phyloP scores from a whole-genome alignment of 2,113 vertebrate genomes.

The Anseranas semipalmata region DNA sequence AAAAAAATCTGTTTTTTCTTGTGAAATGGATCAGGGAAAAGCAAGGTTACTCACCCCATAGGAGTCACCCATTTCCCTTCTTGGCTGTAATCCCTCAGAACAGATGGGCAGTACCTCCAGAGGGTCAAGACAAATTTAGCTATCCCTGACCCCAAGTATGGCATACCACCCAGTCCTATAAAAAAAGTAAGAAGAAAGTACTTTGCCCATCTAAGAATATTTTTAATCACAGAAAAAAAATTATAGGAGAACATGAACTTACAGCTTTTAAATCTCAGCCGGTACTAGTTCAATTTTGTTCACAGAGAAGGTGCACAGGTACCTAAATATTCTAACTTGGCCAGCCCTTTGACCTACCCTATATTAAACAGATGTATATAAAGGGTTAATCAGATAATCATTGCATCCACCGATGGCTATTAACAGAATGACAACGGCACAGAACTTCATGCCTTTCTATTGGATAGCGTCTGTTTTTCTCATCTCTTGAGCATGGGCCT shows the following conservation, averaged over 20 bases:
- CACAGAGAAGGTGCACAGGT: background rate
- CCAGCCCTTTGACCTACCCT: background rate
- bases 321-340: background rate
- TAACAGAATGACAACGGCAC: background rate
- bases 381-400: background rate
- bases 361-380: background rate
- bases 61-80: slow-evolving; percentile 34
- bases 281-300: background rate
- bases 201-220: slow-evolving; percentile 52
- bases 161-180: slow-evolving; percentile 66
- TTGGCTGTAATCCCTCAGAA: slow-evolving; percentile 57
- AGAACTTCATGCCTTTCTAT: background rate
- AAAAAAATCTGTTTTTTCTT: background rate
- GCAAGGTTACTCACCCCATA: slow-evolving; percentile 56
- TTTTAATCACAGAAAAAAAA: slow-evolving; percentile 5
- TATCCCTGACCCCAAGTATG: slow-evolving; percentile 56
- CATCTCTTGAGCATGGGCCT: background rate
- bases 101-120: slow-evolving; percentile 63
- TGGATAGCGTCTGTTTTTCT: background rate
- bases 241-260: background rate
- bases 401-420: background rate
- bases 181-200: slow-evolving; percentile 51
- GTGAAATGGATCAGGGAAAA: slow-evolving; percentile 53
- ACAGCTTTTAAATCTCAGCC: background rate
- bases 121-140: slow-evolving; percentile 54